Evolutionary conservation across 2,113 vertebrate species (phyloP).

Genomic region (Herpetotheres cachinnans): DNA sequence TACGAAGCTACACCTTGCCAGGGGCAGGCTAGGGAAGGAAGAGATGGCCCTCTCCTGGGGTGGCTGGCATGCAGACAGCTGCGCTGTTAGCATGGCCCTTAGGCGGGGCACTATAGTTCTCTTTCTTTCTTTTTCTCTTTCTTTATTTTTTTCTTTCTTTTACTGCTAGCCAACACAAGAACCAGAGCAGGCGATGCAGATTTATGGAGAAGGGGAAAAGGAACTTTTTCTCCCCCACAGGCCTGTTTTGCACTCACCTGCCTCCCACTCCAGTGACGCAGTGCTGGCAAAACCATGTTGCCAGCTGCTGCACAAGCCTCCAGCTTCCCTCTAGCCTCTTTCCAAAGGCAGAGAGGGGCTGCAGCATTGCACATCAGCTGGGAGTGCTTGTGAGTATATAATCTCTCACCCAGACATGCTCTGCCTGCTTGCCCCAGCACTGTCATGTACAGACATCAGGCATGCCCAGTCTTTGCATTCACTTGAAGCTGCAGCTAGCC

Average conservation of each 20-base stretch:
- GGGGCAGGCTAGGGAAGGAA: background rate
- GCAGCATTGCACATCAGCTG: background rate
- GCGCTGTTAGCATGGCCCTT: background rate
- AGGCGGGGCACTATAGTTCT: background rate
- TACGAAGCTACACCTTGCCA: background rate
- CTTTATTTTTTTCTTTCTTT: background rate
- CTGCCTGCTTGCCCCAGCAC: background rate
- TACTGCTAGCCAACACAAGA: background rate
- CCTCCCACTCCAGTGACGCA: background rate
- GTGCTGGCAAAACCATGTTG: background rate
- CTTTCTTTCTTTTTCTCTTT: background rate
- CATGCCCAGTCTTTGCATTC: fast-evolving
- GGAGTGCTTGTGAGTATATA: background rate
- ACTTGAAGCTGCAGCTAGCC: background rate
- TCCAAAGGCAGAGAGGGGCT: background rate
- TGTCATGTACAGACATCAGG: background rate
- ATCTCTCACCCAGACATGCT: background rate
- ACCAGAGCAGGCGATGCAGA: background rate
- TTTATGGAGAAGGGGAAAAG: background rate
- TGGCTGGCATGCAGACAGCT: background rate
- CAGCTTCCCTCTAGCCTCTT: background rate
- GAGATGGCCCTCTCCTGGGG: background rate
- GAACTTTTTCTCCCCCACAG: background rate
- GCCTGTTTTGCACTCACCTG: background rate
- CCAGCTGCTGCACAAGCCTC: background rate